Evolutionary conservation across 2,888 invertebrate species (phyloP).

Genomic region (Lucinisca nassula): DNA sequence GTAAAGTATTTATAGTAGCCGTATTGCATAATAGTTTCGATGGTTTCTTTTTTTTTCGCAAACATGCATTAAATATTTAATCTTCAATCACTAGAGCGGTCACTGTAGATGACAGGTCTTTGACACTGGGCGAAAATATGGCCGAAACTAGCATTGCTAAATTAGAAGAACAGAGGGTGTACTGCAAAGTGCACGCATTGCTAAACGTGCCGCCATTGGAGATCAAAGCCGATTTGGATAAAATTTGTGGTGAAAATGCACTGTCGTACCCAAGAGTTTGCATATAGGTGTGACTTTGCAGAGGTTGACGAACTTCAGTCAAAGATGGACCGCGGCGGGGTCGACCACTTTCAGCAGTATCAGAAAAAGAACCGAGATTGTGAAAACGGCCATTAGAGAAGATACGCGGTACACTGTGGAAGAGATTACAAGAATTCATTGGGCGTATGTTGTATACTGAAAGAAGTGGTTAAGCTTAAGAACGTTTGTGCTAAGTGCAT

Average conservation of each 20-base stretch:
- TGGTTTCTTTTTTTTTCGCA: not conserved
- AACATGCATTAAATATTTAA: not conserved
- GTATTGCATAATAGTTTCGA: not conserved
- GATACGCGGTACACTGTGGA: not conserved
- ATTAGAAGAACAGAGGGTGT: not conserved
- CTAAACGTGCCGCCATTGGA: not conserved
- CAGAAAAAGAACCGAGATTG: not conserved
- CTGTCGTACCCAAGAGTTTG: not conserved
- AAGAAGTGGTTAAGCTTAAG: not conserved
- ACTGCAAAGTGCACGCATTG: not conserved
- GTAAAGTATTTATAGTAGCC: not conserved
- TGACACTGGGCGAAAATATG: not conserved
- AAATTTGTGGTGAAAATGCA: not conserved
- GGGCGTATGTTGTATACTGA: not conserved
- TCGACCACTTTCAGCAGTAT: not conserved
- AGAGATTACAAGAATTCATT: not conserved
- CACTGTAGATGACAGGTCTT: not conserved
- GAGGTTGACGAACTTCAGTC: not conserved
- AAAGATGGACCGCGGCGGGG: not conserved
- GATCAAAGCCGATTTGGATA: slow-evolving; percentile 3
- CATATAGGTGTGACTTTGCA: not conserved
- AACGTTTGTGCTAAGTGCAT: not conserved
- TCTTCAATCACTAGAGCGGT: not conserved
- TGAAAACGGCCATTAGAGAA: not conserved
- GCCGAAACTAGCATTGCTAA: not conserved